Evolutionary conservation across 2,797 vertebrate genomes (phyloP).

Genomic region (Chaetophractus vellerosus): DNA sequence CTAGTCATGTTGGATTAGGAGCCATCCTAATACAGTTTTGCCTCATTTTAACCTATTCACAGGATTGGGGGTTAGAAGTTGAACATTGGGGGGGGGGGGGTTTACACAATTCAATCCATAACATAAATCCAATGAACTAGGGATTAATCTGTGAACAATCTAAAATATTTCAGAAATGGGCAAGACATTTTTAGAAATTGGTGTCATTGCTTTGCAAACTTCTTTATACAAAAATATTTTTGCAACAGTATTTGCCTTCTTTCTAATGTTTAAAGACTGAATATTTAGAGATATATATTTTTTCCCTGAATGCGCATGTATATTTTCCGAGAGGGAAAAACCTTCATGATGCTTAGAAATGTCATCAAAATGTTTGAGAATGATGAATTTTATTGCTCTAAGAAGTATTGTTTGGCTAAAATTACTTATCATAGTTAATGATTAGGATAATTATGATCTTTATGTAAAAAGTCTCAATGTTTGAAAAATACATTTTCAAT

Average conservation of each 20-base stretch:
- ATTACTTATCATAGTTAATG: not conserved
- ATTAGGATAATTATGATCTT: not conserved
- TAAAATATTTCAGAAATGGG: constrained; percentile 49
- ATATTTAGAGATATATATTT: not conserved
- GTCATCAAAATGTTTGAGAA: constrained; percentile 8
- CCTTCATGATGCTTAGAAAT: not conserved
- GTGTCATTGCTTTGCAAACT: not conserved
- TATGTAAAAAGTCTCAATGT: not conserved
- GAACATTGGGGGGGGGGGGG: too few relatives aligned
- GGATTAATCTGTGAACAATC: not conserved
- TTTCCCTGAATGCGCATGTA: not conserved
- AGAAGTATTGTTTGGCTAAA: constrained; percentile 16
- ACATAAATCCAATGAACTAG: not conserved
- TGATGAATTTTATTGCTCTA: not conserved
- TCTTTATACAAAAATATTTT: not conserved
- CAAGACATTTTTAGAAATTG: not conserved
- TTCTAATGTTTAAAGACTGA: not conserved
- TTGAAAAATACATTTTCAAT: not conserved
- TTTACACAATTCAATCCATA: too few relatives aligned
- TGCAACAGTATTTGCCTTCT: constrained; percentile 21
- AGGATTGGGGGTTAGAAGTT: too few relatives aligned
- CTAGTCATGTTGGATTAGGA: too few relatives aligned
- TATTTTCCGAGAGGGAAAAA: not conserved
- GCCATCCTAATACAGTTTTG: too few relatives aligned
- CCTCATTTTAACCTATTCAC: too few relatives aligned